Conservation (phyloP, 1,140 invertebrate genomes). For the Cheumatopsyche charites region DNA sequence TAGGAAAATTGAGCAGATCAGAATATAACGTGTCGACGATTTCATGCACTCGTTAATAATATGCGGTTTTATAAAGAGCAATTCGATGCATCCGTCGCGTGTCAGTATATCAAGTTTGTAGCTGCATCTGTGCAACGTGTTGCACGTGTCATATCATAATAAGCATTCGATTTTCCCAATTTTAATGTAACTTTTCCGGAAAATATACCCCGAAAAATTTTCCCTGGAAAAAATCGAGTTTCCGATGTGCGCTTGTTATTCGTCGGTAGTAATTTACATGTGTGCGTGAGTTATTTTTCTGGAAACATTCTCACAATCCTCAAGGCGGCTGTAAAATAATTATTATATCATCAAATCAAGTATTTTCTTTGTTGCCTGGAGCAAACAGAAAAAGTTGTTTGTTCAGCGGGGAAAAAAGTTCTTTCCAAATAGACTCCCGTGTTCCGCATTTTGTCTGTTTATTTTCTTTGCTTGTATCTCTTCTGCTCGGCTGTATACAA, state of each 20-base stretch:
- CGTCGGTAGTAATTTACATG: no score
- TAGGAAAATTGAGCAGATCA: no score
- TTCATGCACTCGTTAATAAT: no score
- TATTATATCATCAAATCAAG: slow-evolving; percentile 38
- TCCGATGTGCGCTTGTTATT: no score
- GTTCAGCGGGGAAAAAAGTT: slow-evolving; percentile 35
- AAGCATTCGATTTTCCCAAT: neutral
- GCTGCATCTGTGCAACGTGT: slow-evolving; percentile 37
- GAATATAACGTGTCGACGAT: no score
- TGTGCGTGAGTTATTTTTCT: no score
- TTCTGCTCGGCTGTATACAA: slow-evolving; percentile 32
- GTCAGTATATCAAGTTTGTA: no score
- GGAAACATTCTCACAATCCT: slow-evolving; percentile 31
- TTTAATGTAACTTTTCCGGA: no score
- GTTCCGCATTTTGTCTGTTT: slow-evolving; percentile 48
- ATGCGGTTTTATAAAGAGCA: no score
- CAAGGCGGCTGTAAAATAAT: slow-evolving; percentile 33
- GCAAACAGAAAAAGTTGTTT: slow-evolving; percentile 36
- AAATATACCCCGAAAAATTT: no score
- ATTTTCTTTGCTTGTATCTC: slow-evolving; percentile 44
- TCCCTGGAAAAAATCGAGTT: no score
- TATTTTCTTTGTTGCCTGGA: slow-evolving; percentile 35
- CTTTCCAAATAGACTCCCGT: slow-evolving; percentile 48
- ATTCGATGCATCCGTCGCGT: no score
- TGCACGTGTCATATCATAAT: slow-evolving; percentile 14